Evolutionary conservation across 1,140 invertebrate genomes (phyloP).

Genomic region (Metaphire vulgaris): DNA sequence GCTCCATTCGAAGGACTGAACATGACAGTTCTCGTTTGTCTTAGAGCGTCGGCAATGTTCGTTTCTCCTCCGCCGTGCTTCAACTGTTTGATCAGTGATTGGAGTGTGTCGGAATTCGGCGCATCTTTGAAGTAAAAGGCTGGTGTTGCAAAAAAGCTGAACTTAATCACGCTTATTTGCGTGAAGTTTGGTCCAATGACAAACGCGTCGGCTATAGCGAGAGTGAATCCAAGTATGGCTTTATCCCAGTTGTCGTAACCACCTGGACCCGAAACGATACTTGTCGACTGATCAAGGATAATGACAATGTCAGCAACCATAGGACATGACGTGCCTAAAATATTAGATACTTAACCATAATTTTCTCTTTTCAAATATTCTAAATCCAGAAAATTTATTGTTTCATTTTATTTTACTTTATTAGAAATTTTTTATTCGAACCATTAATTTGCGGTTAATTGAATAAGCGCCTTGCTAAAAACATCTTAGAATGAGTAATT

Average conservation of each 20-base stretch:
- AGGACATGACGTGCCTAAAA: slow-evolving; percentile 2
- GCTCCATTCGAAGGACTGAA: slow-evolving; percentile 3
- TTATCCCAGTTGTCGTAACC: slow-evolving; percentile 5
- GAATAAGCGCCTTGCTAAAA: no score
- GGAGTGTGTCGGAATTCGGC: neutral
- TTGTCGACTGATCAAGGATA: slow-evolving; percentile 14
- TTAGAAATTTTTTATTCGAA: neutral
- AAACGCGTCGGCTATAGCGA: slow-evolving; percentile 11
- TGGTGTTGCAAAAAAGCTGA: neutral
- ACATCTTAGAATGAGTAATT: neutral
- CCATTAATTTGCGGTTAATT: neutral
- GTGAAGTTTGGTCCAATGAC: neutral
- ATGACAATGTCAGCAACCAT: slow-evolving; percentile 3
- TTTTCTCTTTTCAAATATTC: neutral
- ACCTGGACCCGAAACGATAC: slow-evolving; percentile 1
- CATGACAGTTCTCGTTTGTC: slow-evolving; percentile 1
- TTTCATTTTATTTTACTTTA: neutral
- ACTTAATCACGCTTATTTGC: neutral
- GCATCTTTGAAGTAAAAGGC: neutral
- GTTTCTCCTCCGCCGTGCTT: slow-evolving; percentile 15
- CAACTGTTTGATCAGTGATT: neutral
- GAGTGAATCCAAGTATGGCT: slow-evolving; percentile 3
- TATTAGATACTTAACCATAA: neutral
- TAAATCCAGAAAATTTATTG: neutral
- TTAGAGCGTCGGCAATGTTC: slow-evolving; percentile 12